Conservation (phyloP, 92 coral and sea anemone genomes). For the Zoanthus sansibaricus region DNA sequence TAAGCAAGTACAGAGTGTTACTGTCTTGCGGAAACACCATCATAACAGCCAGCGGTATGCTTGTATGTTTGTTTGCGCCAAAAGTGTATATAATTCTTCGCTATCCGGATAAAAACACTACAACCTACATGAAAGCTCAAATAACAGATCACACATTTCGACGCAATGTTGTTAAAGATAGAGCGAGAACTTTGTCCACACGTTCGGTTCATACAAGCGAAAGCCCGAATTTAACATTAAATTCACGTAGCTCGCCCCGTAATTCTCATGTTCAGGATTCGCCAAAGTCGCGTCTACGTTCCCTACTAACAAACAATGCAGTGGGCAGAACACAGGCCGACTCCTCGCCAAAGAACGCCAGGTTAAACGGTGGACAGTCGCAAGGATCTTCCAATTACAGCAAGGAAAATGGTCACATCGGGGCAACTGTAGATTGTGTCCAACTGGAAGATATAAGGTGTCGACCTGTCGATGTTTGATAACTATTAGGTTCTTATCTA, state of each 20-base stretch:
- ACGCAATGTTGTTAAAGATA: slow-evolving; percentile 39
- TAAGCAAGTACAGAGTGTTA: slow-evolving; percentile 66
- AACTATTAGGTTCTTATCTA: neutral
- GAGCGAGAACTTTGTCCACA: slow-evolving; percentile 22
- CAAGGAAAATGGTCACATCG: neutral
- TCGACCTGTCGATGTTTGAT: neutral
- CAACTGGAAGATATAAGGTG: neutral
- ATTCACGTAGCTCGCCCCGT: slow-evolving; percentile 14
- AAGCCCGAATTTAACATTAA: slow-evolving; percentile 15
- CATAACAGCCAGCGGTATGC: slow-evolving; percentile 79
- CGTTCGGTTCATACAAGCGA: neutral
- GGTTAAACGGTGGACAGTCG: neutral
- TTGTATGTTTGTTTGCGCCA: slow-evolving; percentile 85
- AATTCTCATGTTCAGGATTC: neutral
- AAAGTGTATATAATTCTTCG: slow-evolving; percentile 79
- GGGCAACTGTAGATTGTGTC: neutral
- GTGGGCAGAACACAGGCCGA: neutral
- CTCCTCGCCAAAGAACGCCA: neutral
- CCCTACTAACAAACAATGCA: neutral
- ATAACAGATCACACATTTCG: slow-evolving; percentile 80
- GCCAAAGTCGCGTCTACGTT: neutral
- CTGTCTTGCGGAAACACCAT: slow-evolving; percentile 71
- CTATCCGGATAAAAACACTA: slow-evolving; percentile 79
- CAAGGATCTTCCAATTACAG: neutral
- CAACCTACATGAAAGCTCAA: slow-evolving; percentile 78